Conservation (phyloP, 2,888 invertebrate species). For the Drosophila acutilabella region DNA sequence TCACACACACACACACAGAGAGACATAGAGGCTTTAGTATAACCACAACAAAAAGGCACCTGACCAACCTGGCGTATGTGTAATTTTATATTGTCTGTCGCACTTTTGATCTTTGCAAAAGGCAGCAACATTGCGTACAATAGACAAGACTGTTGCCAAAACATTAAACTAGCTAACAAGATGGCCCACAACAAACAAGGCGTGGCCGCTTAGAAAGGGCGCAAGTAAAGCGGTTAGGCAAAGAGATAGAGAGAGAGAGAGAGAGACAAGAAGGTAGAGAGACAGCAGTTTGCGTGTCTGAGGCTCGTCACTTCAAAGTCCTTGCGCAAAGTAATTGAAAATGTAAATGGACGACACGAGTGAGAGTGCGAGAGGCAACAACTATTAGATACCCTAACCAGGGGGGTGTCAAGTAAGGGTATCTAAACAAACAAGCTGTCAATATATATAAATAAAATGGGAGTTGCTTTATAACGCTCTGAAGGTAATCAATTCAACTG, state of each 20-base stretch:
- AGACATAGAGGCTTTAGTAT: conserved; percentile 25
- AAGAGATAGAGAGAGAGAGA: not conserved
- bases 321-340: conserved; percentile 73
- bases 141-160: conserved; percentile 37
- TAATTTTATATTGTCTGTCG: conserved; percentile 69
- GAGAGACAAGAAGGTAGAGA: not conserved
- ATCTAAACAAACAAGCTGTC: not conserved
- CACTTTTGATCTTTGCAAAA: conserved; percentile 66
- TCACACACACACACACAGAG: conserved; percentile 3
- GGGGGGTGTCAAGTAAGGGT: conserved; percentile 1
- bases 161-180: conserved; percentile 55
- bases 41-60: conserved; percentile 58
- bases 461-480: no score
- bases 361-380: conserved; percentile 29
- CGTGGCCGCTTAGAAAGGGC: conserved; percentile 12
- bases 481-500: no score
- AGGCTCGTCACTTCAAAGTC: conserved; percentile 68
- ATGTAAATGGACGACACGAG: conserved; percentile 70
- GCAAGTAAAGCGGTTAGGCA: not conserved
- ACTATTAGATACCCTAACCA: conserved; percentile 27
- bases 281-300: conserved; percentile 62
- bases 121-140: conserved; percentile 21
- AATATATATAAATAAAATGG: no score
- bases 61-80: conserved; percentile 68
- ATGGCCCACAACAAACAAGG: conserved; percentile 39